Base-by-base conservation (phyloP, 1,140 invertebrate genomes). In the Drosophila sturtevanti region DNA sequence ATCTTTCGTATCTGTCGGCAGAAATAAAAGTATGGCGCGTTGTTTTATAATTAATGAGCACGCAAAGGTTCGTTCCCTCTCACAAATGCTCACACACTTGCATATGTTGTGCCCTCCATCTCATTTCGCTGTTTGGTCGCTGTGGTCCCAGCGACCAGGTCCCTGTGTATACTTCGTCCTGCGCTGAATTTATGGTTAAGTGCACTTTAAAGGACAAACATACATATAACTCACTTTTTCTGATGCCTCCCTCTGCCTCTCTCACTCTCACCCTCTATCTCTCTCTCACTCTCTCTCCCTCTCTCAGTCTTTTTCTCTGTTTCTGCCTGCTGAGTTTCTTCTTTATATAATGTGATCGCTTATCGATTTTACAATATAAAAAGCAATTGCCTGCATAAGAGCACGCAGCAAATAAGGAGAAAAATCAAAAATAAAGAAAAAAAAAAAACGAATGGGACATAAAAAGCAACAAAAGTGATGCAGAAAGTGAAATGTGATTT, bases 291-390 rank as follows among this genome's bases (percentile, higher is more conserved):
- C 14, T n/a, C n/a, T n/a, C n/a, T n/a, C n/a, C n/a, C 41, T 12
- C 27, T 31, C 6, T 31, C 4, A 1, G 14, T 3, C 24, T 1
- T n/a, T n/a, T n/a, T n/a, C 11, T 21, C 1, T 31, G 27, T 31
- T 6, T 34, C n/a, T 31, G 18, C 51, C 18, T 16, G 34, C 62
- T 22, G 38, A 27, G 14, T 34, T 63, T 63, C 72, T 56, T 67
- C 59, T 63, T 70, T 68, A 69, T 67, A 89, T 89, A 84, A 89
- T 89, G 84, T 89, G 84, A 89, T 89, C 84, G 84, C 85, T 89
- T 89, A 89, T 89, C 84, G 84, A 89, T 89, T 89, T 89, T 89
- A 89, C 84, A 89, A 89, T 89, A 89, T 89, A 89, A 89, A 87
- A 89, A 68, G 84, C 84, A 86, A 86, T 86, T 86, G 82, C 82